Base-by-base conservation (phyloP, 2,797 vertebrate genomes). In the Karalla daura region DNA sequence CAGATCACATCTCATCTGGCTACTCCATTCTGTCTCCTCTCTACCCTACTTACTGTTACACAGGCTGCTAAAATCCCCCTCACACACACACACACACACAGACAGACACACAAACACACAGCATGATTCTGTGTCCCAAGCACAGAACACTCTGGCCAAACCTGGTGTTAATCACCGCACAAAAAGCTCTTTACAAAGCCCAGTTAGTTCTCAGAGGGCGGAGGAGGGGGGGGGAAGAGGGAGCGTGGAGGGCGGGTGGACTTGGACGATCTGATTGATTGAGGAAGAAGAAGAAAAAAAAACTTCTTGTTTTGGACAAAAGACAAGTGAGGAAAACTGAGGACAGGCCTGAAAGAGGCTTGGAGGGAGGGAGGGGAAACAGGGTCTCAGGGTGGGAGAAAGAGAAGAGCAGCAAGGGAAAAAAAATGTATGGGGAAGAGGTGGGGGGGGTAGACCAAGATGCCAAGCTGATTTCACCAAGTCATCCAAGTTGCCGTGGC, bases 1-100 rank as follows among this genome's bases (percentile, higher is more conserved):
- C 76, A 82, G 80, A 88, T 88, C 78, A 74, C 64, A 86, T 88
- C 80, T 89, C 88, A 86, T 89, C 86, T 81, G 83, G 84, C 86
- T 75, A 89, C 85, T 88, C 71, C 83, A 55, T 69, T 77, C 70
- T 60, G 78, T 75, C 76, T 86, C 80, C 45, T 80, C 80, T 83
- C 73, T 77, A 41, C 58, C 65, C 65, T 63, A 74, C 74, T 81
- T 69, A 70, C 65, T 70, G 82, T 63, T 72, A 54, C 58, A 82
- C 69, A 77, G 63, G 56, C 81, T 52, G 74, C 62, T 76, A 55
- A 84, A 83, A 84, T 64, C 76, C 68, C 53, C 52, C 47, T 5
- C 14, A 2, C 52, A 49, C 56, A 69, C 55, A 54, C 58, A 60
- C 54, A 37, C 21, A 56, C 17, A 49, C 62, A 35, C 28, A 68